Evolutionary conservation across 2,113 vertebrate genomes (phyloP), one percentile per base, ranked within the genome.

Genomic region (Tauraco erythrolophus): DNA sequence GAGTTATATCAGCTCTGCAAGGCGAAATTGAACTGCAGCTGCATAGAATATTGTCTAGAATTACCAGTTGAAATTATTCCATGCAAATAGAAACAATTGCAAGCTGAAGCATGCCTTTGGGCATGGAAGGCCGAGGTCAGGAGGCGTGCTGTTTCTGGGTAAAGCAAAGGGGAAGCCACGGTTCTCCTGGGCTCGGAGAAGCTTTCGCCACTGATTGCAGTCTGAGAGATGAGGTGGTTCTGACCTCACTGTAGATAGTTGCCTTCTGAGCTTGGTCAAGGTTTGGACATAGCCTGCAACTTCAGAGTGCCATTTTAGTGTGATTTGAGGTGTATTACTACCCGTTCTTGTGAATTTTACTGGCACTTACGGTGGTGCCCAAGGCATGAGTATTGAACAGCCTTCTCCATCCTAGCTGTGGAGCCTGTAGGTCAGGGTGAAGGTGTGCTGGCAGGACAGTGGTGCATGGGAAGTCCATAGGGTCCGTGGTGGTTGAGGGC

Each of bases 11-110:
- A 66, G 70, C 19, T 79, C 84, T 79, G 62, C 22, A 30, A 81
- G 91, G 39, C 68, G 80, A 78, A 76, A 89, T 82, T 68, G 75
- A 71, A 82, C 76, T 80, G 56, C 68, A 51, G 53, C 83, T 87
- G 45, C 68, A 28, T 37, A 54, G 89, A 83, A 60, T 91, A 64
- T 96, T 95, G 89, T 91, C 89, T 94, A 65, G 91, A 97, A 72
- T 77, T 92, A 76, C 89, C 50, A 76, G 77, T 91, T 92, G 91
- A 95, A 94, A 95, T 91, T 61, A 92, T 93, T 45, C 21, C 87
- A 96, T 94, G 84, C 84, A 96, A 94, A 96, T 69, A 39, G 93
- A 41, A 95, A 35, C 45, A 89, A 3, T 27, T 76, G 72, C 96
- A 96, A 94, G 89, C 84, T 57, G 86, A 41, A 95, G 83, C 86